Base-by-base conservation (phyloP, 2,113 vertebrate genomes). In the Zapus hudsonius region DNA sequence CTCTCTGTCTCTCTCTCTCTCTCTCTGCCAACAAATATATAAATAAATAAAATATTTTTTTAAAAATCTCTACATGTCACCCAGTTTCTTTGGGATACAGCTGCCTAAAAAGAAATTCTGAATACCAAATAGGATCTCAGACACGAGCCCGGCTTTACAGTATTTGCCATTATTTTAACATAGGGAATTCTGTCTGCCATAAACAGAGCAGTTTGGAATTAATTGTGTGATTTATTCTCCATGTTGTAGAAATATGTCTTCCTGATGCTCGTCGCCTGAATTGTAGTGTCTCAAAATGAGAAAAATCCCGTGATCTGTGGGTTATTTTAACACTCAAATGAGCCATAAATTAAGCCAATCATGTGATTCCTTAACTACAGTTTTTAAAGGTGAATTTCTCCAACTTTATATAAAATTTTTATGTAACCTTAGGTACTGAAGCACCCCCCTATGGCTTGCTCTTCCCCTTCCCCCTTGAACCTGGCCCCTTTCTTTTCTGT, bases 211-310 rank as follows among this genome's bases (percentile, higher is more conserved):
- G 25, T 82, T n/a, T 87, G 79, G 63, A 85, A 79, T 91, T 91
- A 70, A 81, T 70, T 36, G 84, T 87, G 61, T 92, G 93, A 96
- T 95, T 95, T 93, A 90, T 96, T 78, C 42, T 55, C 12, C 9
- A 27, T 47, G 1, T 52, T 75, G n/a, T 57, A 78, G 81, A 92
- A 93, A 79, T 87, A 25, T 5, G 69, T 95, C 87, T 94, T 94
- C 59, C 15, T 6, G 15, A 36, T 57, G 84, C 47, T 70, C 2
- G 23, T 82, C 29, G 31, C 25, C 57, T 82, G 57, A 89, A 44
- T 40, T 47, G 67, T 84, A 81, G 47, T 33, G 25, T 91, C 84
- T 78, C 63, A 79, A 63, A 84, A 74, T 72, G 47, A 78, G 87
- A 64, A 93, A 87, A 89, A 78, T 66, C 79, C 22, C 59, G 64